Percentiles rank a stretch among this genome's conserved stretches.
phyloP scores from a whole-genome alignment of 2,113 vertebrate genomes.

The Hypanus sabinus region DNA sequence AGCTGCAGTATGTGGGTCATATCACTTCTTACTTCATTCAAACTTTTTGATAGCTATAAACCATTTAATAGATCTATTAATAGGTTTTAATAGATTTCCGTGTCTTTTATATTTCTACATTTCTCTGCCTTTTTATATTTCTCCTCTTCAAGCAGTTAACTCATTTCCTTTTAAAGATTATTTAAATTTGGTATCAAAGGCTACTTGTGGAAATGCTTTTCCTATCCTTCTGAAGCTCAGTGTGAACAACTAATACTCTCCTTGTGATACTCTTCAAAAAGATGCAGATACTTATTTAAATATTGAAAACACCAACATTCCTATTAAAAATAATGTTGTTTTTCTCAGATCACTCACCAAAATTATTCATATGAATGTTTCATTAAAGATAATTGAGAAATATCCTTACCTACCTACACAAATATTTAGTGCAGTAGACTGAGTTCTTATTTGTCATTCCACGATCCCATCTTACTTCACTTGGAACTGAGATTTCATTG shows the following conservation, averaged over 20 bases:
- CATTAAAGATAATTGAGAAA: neutral
- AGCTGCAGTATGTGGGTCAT: too few species aligned
- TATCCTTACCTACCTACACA: too few species aligned
- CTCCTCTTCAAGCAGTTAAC: neutral
- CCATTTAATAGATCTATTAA: too few species aligned
- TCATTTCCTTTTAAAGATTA: neutral
- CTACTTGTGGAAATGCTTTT: neutral
- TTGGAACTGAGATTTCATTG: too few species aligned
- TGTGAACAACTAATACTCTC: neutral
- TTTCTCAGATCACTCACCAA: neutral
- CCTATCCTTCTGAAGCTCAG: neutral
- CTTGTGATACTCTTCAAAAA: neutral
- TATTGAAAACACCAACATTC: neutral
- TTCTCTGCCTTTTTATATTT: neutral
- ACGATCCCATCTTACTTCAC: too few species aligned
- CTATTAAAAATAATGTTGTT: neutral
- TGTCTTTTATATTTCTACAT: neutral
- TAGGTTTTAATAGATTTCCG: neutral
- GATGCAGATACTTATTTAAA: neutral
- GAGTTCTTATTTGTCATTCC: too few species aligned
- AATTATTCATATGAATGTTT: neutral
- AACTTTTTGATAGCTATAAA: too few species aligned
- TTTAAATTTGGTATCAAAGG: neutral
- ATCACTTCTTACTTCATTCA: too few species aligned
- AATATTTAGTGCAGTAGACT: too few species aligned